Evolutionary conservation across 2,888 invertebrate genomes (phyloP), one percentile per base, ranked within the genome.

Genomic region (Andrena fulva): DNA sequence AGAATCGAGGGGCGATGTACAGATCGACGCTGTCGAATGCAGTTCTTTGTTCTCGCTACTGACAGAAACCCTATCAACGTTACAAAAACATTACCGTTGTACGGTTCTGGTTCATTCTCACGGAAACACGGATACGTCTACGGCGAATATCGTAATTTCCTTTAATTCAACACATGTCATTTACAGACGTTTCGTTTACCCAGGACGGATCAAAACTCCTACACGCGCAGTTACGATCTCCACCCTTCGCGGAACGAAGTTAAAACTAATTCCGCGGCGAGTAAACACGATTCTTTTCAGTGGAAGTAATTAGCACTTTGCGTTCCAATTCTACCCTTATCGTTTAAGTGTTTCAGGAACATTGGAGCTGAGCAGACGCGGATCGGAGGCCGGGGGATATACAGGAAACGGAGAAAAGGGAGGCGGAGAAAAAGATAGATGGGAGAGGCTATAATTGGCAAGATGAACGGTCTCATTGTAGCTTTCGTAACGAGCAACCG

Each of bases 391-490:
- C 8, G 42, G 42, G 12, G 29, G 8, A n/a, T 52, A 29, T 33
- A 50, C 52, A 35, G 54, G 42, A 31, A 66, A 70, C 69, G 48
- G 42, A 54, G 33, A 56, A 67, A 48, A 31, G 16, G 29, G 59
- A 6, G 66, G 16, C 16, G 33, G 62, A 54, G 35, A 52, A 78
- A 70, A 72, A 64, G 72, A 64, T 24, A 81, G 67, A 59, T 60
- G 54, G 59, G n/a, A 59, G 67, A 48, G 56, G 66, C 27, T 64
- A 52, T 82, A 88, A 89, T 85, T 85, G 84, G 74, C 69, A 79
- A 77, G 80, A 85, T 78, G 80, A 84, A 82, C 74, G 82, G 78
- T 84, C 82, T 85, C 83, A 80, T 87, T 88, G 85, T 87, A 85
- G 69, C 82, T 71, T 63, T 63, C 77, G 79, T 80, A 78, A 80